phyloP scores from a whole-genome alignment of 2,113 vertebrate species.

The Panthera tigris region DNA sequence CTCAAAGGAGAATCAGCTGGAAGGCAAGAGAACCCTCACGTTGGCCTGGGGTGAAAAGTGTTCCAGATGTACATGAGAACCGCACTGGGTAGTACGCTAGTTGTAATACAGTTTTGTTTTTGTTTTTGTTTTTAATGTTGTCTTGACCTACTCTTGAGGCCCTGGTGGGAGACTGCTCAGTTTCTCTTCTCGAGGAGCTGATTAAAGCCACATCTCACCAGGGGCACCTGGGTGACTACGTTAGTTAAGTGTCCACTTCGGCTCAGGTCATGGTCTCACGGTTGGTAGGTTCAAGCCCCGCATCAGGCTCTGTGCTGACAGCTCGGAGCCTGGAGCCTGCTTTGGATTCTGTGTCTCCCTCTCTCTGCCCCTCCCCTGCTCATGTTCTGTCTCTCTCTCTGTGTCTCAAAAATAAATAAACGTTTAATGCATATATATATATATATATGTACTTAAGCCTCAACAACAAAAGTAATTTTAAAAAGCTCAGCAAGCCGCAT shows the following conservation, averaged over 20 bases:
- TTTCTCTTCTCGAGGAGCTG: neutral
- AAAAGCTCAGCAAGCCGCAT: neutral
- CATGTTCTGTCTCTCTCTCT: too few species aligned
- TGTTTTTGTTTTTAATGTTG: neutral
- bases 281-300: too few species aligned
- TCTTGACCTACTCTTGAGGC: neutral
- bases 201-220: neutral
- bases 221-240: too few species aligned
- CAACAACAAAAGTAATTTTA: neutral
- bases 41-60: neutral
- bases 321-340: too few species aligned
- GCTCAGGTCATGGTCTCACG: too few species aligned
- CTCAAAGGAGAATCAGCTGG: neutral
- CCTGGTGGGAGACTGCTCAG: neutral
- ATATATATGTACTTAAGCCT: neutral
- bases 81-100: rapidly evolving
- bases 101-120: neutral
- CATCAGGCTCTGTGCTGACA: too few species aligned
- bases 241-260: too few species aligned
- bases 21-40: neutral
- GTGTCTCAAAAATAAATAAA: too few species aligned
- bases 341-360: too few species aligned
- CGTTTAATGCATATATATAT: too few species aligned
- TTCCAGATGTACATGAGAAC: neutral
- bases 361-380: too few species aligned